A percentile compares a stretch with the other conserved stretches of the same genome.
Evolutionary conservation across 2,113 vertebrate genomes (phyloP).

Genomic region (Pogona vitticeps): DNA sequence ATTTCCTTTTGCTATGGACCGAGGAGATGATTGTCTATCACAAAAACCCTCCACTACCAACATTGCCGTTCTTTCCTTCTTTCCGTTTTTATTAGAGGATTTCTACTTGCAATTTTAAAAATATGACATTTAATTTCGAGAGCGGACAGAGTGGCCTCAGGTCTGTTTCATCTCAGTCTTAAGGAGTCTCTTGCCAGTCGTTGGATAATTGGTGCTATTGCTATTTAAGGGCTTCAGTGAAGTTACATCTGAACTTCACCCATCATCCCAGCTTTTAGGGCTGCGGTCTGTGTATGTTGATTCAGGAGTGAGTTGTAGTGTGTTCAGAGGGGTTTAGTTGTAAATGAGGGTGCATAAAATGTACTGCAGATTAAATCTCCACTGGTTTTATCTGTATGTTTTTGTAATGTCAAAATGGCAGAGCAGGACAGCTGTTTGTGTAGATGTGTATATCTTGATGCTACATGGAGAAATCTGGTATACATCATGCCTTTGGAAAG

Average conservation of each 20-base stretch:
- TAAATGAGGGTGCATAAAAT: not conserved
- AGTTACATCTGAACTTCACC: too few relatives aligned
- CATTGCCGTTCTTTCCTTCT: not conserved
- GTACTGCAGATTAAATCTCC: not conserved
- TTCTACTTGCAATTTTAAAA: too few relatives aligned
- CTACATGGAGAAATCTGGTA: fast-evolving
- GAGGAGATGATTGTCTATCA: not conserved
- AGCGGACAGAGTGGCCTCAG: too few relatives aligned
- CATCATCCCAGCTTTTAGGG: too few relatives aligned
- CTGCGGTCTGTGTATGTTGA: too few relatives aligned
- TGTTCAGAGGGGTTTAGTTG: not conserved
- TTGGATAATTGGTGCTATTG: too few relatives aligned
- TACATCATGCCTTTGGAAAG: not conserved
- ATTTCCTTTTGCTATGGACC: too few relatives aligned
- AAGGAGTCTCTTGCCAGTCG: not conserved
- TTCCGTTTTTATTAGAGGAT: too few relatives aligned
- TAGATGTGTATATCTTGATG: not conserved
- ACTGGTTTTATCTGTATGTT: not conserved
- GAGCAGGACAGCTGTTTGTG: not conserved
- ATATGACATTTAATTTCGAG: not conserved
- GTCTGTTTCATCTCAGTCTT: fast-evolving
- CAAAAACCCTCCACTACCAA: not conserved
- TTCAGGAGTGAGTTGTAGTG: not conserved
- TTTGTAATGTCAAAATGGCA: fast-evolving
- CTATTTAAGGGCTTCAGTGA: too few relatives aligned